Conservation (phyloP, 2,113 vertebrate genomes). For the Sylvia atricapilla region DNA sequence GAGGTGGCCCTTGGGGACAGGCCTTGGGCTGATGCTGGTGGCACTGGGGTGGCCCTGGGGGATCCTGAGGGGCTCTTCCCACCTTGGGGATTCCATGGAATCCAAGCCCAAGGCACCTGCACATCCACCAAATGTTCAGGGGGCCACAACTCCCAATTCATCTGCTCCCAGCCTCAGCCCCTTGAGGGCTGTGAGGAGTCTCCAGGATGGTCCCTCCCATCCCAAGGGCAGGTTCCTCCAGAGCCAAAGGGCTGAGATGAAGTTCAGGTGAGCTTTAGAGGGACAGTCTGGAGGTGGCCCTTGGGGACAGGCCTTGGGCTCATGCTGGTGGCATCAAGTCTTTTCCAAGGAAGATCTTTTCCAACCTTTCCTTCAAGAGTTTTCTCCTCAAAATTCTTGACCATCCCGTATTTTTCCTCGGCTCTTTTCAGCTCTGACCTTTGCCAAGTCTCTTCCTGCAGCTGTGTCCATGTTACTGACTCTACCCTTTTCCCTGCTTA, state of each 20-base stretch:
- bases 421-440: not conserved
- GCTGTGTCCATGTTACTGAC: fast-evolving
- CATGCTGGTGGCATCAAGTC: not conserved
- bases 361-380: not conserved
- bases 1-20: not conserved
- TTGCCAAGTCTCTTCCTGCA: not conserved
- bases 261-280: too few relatives aligned
- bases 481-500: not conserved
- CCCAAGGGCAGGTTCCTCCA: too few relatives aligned
- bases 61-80: too few relatives aligned
- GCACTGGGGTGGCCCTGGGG: too few relatives aligned
- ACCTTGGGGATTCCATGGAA: too few relatives aligned
- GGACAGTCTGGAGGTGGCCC: not conserved
- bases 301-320: not conserved
- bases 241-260: too few relatives aligned
- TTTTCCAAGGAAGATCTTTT: not conserved
- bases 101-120: too few relatives aligned
- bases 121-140: too few relatives aligned
- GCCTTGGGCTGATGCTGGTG: not conserved
- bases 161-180: too few relatives aligned
- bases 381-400: not conserved
- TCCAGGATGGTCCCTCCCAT: too few relatives aligned
- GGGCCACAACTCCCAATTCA: too few relatives aligned
- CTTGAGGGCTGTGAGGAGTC: too few relatives aligned
- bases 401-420: not conserved